These are phyloP conservation scores for Chrysolina americana DNA, from an alignment of 2,888 invertebrate genomes.

Conservation along the genomic window DNA sequence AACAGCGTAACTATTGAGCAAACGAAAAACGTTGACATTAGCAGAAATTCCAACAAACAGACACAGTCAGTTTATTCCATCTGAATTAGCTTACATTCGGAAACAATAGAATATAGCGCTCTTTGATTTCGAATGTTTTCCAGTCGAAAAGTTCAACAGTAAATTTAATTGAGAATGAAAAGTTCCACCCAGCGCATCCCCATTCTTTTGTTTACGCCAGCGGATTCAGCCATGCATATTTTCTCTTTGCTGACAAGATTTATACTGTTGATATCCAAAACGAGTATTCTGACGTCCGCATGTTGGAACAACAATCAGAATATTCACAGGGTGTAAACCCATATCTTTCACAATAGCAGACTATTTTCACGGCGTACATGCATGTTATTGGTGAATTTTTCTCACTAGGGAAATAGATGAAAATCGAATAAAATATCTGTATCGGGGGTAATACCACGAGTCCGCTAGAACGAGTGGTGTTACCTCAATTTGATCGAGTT, in stretches of 20 bases:
- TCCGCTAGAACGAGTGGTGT: no score
- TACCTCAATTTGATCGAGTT: no score
- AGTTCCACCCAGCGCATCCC: not conserved
- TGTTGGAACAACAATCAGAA: not conserved
- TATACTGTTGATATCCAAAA: conserved; percentile 8
- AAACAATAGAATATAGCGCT: not conserved
- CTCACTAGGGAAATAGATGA: no score
- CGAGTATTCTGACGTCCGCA: not conserved
- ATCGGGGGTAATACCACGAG: no score
- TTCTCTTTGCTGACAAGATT: conserved; percentile 6
- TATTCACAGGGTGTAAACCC: not conserved
- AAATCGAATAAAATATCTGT: no score
- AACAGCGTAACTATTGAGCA: no score
- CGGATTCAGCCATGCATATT: conserved; percentile 10
- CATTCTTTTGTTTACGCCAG: conserved; percentile 12
- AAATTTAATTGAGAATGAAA: conserved; percentile 19
- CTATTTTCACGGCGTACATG: no score
- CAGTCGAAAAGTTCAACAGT: conserved; percentile 18
- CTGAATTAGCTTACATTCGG: not conserved
- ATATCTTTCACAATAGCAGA: no score
- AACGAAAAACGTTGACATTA: no score
- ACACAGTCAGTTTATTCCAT: not conserved
- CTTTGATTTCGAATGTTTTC: conserved; percentile 21
- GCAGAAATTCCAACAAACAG: not conserved
- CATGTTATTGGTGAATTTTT: no score